Conservation (phyloP, 1,140 invertebrate species). For the Tetraneura akinire region DNA sequence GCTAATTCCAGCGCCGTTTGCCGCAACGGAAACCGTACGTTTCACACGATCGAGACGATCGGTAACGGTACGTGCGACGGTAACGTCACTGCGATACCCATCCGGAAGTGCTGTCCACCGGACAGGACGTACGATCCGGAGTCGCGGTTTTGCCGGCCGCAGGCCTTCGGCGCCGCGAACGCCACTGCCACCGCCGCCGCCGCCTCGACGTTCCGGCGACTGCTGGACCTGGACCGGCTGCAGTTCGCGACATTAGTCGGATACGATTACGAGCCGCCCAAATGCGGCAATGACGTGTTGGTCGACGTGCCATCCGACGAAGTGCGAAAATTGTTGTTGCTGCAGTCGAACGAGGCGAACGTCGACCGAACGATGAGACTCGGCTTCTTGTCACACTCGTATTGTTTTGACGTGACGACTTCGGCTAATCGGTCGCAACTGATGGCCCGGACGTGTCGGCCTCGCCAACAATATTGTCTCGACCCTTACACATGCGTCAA, state of each 20-base stretch:
- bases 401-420: slow-evolving; percentile 23
- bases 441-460: slow-evolving; percentile 22
- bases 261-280: slow-evolving; percentile 26
- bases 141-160: not conserved
- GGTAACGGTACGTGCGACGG: not conserved
- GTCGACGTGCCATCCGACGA: not conserved
- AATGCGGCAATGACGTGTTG: not conserved
- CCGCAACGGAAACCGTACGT: not conserved
- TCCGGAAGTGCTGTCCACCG: slow-evolving; percentile 39
- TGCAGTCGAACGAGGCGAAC: no score
- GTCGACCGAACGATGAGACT: not conserved
- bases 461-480: slow-evolving; percentile 3
- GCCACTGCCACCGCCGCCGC: no score
- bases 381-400: not conserved
- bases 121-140: slow-evolving; percentile 15
- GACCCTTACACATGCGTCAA: slow-evolving; percentile 34
- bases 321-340: not conserved
- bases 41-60: not conserved
- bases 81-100: not conserved
- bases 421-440: not conserved
- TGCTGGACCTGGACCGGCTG: not conserved
- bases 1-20: not conserved
- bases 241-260: not conserved
- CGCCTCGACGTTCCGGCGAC: not conserved
- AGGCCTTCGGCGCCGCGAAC: no score